Percentiles rank a stretch among this genome's conserved stretches.
These are phyloP conservation scores for Zeugodacus cucurbitae DNA, from an alignment of 1,140 invertebrate species.

Conservation along the genomic window DNA sequence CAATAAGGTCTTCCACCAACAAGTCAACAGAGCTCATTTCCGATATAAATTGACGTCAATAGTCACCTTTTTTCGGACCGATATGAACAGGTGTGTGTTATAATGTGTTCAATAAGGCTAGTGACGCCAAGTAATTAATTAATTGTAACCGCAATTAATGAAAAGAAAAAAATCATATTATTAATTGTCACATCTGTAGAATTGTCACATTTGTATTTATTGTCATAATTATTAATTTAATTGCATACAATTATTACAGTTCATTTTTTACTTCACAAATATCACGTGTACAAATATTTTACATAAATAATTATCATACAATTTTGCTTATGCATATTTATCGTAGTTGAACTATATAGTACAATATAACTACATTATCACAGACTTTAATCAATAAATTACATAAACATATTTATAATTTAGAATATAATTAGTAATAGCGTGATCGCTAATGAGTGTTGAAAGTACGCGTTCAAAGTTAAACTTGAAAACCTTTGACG, in stretches of 20 bases:
- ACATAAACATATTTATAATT: not conserved
- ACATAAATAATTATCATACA: not conserved
- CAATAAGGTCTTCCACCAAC: no score
- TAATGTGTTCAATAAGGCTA: no score
- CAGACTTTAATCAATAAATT: not conserved
- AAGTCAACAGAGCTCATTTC: no score
- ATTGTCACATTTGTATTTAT: no score
- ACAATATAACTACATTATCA: not conserved
- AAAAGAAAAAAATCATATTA: no score
- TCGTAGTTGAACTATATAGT: not conserved
- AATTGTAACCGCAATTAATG: no score
- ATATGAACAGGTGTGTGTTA: no score
- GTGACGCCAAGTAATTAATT: no score
- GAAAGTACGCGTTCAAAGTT: not conserved
- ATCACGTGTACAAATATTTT: not conserved
- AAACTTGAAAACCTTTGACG: slow-evolving; percentile 49
- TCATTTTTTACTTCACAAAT: not conserved
- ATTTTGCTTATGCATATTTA: not conserved
- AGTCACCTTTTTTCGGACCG: no score
- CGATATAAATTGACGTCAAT: no score
- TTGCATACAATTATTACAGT: not conserved
- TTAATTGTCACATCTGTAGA: no score
- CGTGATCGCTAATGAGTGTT: not conserved
- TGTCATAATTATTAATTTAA: not conserved
- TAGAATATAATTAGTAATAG: not conserved